A percentile compares a stretch with the other conserved stretches of the same genome.
Evolutionary conservation across 2,888 invertebrate genomes (phyloP).

Genomic region (Melipona bicolor): DNA sequence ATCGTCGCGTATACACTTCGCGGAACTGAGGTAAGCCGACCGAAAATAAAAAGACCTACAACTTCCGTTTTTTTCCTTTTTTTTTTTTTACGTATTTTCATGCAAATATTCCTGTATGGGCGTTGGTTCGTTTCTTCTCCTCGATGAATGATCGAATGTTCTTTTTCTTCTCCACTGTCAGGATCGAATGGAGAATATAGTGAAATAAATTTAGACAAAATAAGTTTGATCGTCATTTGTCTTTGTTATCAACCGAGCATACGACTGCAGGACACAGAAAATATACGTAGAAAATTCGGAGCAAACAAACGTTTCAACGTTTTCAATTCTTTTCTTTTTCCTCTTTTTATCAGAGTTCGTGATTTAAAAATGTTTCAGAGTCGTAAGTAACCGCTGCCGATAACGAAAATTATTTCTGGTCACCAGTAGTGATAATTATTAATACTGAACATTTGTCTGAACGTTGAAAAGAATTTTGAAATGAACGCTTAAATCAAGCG

Average conservation of each 20-base stretch:
- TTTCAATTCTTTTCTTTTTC: too few species aligned
- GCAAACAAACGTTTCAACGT: too few species aligned
- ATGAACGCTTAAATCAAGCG: not conserved
- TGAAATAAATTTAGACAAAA: too few species aligned
- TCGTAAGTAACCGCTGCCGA: not conserved
- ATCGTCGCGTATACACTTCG: conserved; percentile 33
- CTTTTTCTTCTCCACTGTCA: not conserved
- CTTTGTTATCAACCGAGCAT: too few species aligned
- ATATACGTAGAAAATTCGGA: too few species aligned
- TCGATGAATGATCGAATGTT: not conserved
- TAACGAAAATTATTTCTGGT: not conserved
- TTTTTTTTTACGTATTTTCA: not conserved
- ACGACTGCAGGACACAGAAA: too few species aligned
- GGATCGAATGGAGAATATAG: too few species aligned
- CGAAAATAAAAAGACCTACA: conserved; percentile 60
- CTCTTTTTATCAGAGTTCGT: not conserved
- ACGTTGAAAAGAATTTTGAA: not conserved
- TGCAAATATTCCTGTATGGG: conserved; percentile 34
- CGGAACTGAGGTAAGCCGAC: conserved; percentile 72
- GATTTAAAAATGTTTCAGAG: not conserved
- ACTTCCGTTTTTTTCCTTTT: not conserved
- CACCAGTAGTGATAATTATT: too few species aligned
- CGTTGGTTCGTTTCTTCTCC: not conserved
- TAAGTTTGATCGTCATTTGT: too few species aligned
- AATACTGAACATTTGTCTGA: too few species aligned